Evolutionary conservation across 2,888 invertebrate species (phyloP), one percentile per base, ranked within the genome.

Genomic region (Muscina levida): DNA sequence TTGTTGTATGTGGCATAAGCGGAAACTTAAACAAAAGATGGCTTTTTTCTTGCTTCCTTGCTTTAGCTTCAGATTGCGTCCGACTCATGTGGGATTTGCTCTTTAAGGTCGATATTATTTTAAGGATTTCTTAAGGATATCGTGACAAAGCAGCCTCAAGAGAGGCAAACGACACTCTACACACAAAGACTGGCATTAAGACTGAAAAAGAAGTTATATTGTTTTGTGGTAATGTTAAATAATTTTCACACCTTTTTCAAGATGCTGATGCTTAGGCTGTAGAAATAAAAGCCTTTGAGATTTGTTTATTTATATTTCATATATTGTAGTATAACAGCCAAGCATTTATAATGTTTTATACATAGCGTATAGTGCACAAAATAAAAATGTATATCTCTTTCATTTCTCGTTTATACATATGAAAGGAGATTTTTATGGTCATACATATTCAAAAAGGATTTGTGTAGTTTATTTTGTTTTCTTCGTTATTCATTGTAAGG

Each of bases 161-260:
- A 8, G 24, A 46, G 24, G 15, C 6, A 37, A 31, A 31, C 4
- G 31, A 65, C n/a, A n/a, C n/a, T n/a, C n/a, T n/a, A n/a, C n/a
- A n/a, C n/a, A n/a, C 13, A 65, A 44, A 44, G 22, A 19, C 19
- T n/a, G n/a, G n/a, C n/a, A n/a, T n/a, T n/a, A 44, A n/a, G 2
- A 8, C 42, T 22, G 44, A 44, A 24, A 65, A 39, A 72, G 46
- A 77, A 72, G 51, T 71, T 66, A 72, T 72, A 79, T 68, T 68
- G 57, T 70, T 72, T 67, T 74, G 81, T 74, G 74, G 74, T 72
- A 51, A 46, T 57, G 72, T 77, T 72, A 42, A 81, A 48, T 72
- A 75, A 81, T 81, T 81, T 81, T 81, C 81, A 81, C 81, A 81
- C 81, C 81, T 81, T 65, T 53, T n/a, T 13, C 3, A 24, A n/a